Base-by-base conservation (phyloP, 1,140 invertebrate genomes). In the Drosophila subpulchrella region DNA sequence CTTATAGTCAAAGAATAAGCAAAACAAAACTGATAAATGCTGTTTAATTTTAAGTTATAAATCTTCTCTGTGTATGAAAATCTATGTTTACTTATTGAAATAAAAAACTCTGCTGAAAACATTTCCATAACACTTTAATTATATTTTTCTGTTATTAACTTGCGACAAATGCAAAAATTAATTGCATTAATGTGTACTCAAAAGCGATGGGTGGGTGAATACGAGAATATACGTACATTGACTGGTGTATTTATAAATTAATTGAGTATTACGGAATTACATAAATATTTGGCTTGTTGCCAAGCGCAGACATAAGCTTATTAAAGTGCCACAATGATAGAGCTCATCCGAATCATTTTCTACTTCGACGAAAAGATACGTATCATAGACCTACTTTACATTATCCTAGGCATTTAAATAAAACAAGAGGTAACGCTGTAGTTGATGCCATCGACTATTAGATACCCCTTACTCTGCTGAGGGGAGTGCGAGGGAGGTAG, bases 161-260 rank as follows among this genome's bases (percentile, higher is more conserved):
- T 51, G 59, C 63, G 60, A 80, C 70, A 86, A 78, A 85, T 62
- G 57, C 65, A 63, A 71, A 82, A 82, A 82, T 76, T 75, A 78
- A 88, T 86, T 88, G 66, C 82, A 76, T 78, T 82, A 68, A 71
- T 82, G 58, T 86, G 58, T 72, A 39, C 59, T 58, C 39, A 81
- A 24, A 34, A 20, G 11, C 36, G 38, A 27, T 46, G n/a, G 38
- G 12, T 51, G 24, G 12, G 6, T 17, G 30, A 11, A 63, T 65
- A 41, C 20, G 7, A 32, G 7, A 7, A 32, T 62, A 53, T 15
- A 54, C 1, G 12, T 36, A 36, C 38, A 32, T 20, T 8, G 17
- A 44, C n/a, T 30, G 24, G 24, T 55, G 34, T 65, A 85, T 78
- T 71, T 74, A 81, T 81, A 68, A 86, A 74, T 85, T 81, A 85